Evolutionary conservation across 2,113 vertebrate species (phyloP), one percentile per base, ranked within the genome.

Genomic region (Octodon degus): DNA sequence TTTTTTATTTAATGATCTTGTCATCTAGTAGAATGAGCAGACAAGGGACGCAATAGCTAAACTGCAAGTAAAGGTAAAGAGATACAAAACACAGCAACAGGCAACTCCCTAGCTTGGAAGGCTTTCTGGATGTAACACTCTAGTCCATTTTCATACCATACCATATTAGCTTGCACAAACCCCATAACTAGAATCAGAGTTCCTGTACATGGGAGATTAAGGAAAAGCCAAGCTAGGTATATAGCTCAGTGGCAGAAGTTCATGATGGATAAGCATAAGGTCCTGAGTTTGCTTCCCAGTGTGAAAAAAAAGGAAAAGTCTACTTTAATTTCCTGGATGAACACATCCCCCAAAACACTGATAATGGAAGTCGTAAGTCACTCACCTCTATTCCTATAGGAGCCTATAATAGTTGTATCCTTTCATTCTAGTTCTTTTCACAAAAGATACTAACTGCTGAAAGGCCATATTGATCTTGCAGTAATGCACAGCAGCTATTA

Each of bases 391-490:
- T 90, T 96, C 40, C 89, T 70, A 2, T 17, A 47, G 70, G 24
- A 82, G 11, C 11, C 58, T 82, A 3, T 20, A 11, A 81, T 7
- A 74, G 50, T n/a, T 81, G 7, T 43, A 24, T 81, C 68, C 82
- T 89, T 97, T 89, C 58, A 55, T 47, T 68, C 67, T 62, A 53
- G 55, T 58, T 40, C 37, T 67, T 81, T 55, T 91, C 47, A 74
- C 47, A 70, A 91, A 65, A 13, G 70, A n/a, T 40, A 43, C 50
- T 68, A 76, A 91, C n/a, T 62, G 72, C 30, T 91, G 12, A 47
- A 88, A 53, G 27, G 5, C 34, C 16, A n/a, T 8, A 88, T 11
- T 62, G 65, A 85, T 81, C 65, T 83, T 72, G 50, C 9, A 37
- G 16, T 30, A 72, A 90, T 74, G 58, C 43, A 87, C 7, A 86